Evolutionary conservation across 1,140 invertebrate genomes (phyloP), one percentile per base, ranked within the genome.

Genomic region (Megalonaias nervosa): DNA sequence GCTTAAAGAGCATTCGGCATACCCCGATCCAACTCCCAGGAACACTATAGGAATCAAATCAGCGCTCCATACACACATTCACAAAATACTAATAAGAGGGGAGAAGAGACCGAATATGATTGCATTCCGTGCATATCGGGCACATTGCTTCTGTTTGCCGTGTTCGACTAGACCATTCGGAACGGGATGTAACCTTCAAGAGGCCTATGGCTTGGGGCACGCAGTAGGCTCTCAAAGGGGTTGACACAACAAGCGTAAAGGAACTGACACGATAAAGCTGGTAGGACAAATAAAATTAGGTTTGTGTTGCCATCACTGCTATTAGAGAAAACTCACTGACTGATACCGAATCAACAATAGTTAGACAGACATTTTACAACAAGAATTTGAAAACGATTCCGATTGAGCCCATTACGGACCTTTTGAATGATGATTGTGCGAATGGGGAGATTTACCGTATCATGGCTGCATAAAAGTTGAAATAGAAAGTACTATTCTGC

Each of bases 281-380:
- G 67, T 74, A 65, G 67, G 55, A 74, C 67, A 58, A 14, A 66
- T 61, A 62, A 31, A 80, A 57, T 56, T 16, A 64, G 56, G 60
- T 56, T 58, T 71, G 26, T 31, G 62, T 65, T 75, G n/a, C 14
- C 15, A 48, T 78, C 5, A 70, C 69, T 59, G 16, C 15, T 5
- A 71, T 67, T 48, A 12, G 26, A 58, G 23, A 58, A n/a, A 75
- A 21, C 4, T 64, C 81, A 17, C 62, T 82, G 15, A 21, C 75
- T 31, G 77, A 82, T 23, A 79, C 77, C 38, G 80, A 72, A 19
- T 67, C 75, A 21, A 74, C 69, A 17, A 69, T 73, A 12, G 71
- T 81, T 3, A 58, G 62, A 16, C 2, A 81, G n/a, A 48, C 61
- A 17, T 78, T 72, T 72, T 79, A 78, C 65, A 11, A 78, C 11